Base-by-base conservation (phyloP, 2,797 vertebrate genomes). In the Helicolenus hilgendorfi region DNA sequence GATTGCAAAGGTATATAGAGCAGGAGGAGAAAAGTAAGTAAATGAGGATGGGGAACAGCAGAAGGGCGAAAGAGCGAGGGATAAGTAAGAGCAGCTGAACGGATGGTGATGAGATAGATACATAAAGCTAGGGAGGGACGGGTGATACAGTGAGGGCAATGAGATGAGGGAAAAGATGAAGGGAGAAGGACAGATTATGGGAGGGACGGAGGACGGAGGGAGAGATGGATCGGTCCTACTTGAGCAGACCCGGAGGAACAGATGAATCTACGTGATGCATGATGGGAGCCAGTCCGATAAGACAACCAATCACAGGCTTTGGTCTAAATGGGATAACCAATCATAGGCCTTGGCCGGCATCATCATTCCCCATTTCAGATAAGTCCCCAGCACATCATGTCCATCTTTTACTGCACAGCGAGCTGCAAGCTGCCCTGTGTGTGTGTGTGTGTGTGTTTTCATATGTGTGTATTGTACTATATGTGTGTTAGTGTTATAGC, bases 281-380 rank as follows among this genome's bases (percentile, higher is more conserved):
- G 92, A 93, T 85, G 81, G 83, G 88, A 94, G 84, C 79, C 73
- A 33, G 85, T 83, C 82, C 69, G 89, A 80, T 77, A 84, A 77
- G 85, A 95, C 89, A 90, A 86, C 94, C 93, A 94, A 95, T 95
- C 92, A 94, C 89, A 91, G 81, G 75, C 94, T 89, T 72, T 73
- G 87, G 85, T 92, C 86, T 90, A 89, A 90, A 96, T 94, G 90
- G 89, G 89, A 91, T 95, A 92, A 94, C 94, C 95, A 95, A 96
- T 95, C 93, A 94, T 89, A 83, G 60, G 72, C 79, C 78, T 83
- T 84, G 79, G 84, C 77, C 24, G 5, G 70, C 70, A 92, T 92
- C 92, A 95, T 94, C 88, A 84, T 83, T 94, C 75, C 87, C 79
- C 58, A 88, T 95, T 94, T 89, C 73, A 90, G 89, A 93, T 91